These are phyloP conservation scores for Lipophrys pholis DNA, from an alignment of 2,113 vertebrate genomes.

Conservation along the genomic window DNA sequence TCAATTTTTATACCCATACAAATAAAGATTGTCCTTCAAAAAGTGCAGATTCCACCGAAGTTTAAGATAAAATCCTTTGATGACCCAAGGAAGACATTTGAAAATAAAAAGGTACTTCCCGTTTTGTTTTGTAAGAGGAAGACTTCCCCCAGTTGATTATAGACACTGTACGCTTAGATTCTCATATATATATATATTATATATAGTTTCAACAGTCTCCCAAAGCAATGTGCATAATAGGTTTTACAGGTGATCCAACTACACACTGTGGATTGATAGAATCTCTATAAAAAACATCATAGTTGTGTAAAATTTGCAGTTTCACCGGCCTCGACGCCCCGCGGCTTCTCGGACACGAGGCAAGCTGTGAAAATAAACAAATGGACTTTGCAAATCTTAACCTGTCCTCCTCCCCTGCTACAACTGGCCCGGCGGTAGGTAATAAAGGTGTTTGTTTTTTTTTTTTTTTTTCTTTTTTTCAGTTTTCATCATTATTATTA, in stretches of 20 bases:
- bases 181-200: slow-evolving; percentile 35
- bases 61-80: slow-evolving; percentile 83
- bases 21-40: slow-evolving; percentile 91
- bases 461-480: slow-evolving; percentile 19
- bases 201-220: slow-evolving; percentile 84
- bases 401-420: slow-evolving; percentile 80
- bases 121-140: slow-evolving; percentile 74
- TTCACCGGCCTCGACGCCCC: slow-evolving; percentile 61
- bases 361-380: slow-evolving; percentile 66
- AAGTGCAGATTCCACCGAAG: slow-evolving; percentile 85
- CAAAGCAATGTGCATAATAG: slow-evolving; percentile 86
- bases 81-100: slow-evolving; percentile 83
- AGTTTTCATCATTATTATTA: slow-evolving; percentile 1
- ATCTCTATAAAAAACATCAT: slow-evolving; percentile 78
- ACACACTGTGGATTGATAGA: slow-evolving; percentile 77
- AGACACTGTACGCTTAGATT: slow-evolving; percentile 79
- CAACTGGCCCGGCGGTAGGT: slow-evolving; percentile 82
- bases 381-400: slow-evolving; percentile 77
- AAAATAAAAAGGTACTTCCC: slow-evolving; percentile 82
- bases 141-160: slow-evolving; percentile 69
- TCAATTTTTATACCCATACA: slow-evolving; percentile 83
- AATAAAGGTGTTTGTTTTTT: slow-evolving; percentile 63
- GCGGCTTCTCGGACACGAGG: slow-evolving; percentile 55
- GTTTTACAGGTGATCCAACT: slow-evolving; percentile 80
- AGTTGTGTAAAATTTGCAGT: slow-evolving; percentile 79